A percentile compares a stretch with the other conserved stretches of the same genome.
phyloP scores from a whole-genome alignment of 2,797 vertebrate genomes.

The Paedocypris micromegethes region DNA sequence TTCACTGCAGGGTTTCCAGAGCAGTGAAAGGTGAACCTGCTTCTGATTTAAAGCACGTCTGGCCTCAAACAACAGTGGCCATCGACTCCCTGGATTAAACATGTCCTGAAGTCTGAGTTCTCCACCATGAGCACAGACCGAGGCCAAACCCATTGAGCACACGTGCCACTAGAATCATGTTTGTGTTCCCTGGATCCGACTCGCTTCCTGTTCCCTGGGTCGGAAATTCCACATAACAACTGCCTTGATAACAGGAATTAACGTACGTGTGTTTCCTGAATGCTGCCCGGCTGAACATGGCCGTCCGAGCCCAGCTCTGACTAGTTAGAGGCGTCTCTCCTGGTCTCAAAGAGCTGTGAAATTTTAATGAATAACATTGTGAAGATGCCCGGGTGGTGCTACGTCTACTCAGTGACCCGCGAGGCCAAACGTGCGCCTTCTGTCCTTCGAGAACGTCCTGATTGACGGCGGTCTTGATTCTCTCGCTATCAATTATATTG shows the following conservation, averaged over 20 bases:
- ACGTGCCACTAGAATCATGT: conserved; percentile 3
- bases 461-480: conserved; percentile 61
- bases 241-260: conserved; percentile 34
- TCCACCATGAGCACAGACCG: neutral
- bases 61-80: conserved; percentile 12
- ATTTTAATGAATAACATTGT: conserved; percentile 49
- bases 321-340: conserved; percentile 24
- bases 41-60: conserved; percentile 25
- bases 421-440: conserved; percentile 34
- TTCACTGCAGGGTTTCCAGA: conserved; percentile 15
- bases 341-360: conserved; percentile 31
- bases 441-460: conserved; percentile 49
- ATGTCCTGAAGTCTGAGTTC: neutral
- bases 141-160: neutral
- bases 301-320: conserved; percentile 2
- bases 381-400: conserved; percentile 13
- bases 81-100: conserved; percentile 1
- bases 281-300: conserved; percentile 8
- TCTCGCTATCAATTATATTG: conserved; percentile 68
- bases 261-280: conserved; percentile 8
- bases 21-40: conserved; percentile 16
- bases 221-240: conserved; percentile 22
- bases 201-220: neutral
- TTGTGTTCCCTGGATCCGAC: conserved; percentile 13
- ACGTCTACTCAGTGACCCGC: conserved; percentile 44